These are phyloP conservation scores for Acrocephalus arundinaceus DNA, from an alignment of 2,113 vertebrate species.

Conservation along the genomic window DNA sequence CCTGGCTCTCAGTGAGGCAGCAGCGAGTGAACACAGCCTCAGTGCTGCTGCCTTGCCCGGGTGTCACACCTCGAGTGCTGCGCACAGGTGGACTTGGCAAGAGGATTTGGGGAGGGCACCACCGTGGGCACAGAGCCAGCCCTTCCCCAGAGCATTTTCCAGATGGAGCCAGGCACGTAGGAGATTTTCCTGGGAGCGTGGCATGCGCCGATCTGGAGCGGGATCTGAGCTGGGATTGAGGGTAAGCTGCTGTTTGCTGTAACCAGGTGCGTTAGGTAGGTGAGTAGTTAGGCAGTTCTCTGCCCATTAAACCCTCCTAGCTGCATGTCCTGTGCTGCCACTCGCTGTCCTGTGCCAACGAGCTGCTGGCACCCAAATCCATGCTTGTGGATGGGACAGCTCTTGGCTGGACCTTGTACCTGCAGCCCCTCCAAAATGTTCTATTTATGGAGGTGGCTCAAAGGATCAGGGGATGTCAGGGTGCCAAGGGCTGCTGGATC, in stretches of 20 bases:
- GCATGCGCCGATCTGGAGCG: neutral
- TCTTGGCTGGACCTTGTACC: neutral
- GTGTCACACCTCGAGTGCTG: neutral
- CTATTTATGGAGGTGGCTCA: slow-evolving; percentile 27
- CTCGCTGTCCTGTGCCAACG: neutral
- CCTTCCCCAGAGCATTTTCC: neutral
- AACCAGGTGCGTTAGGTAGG: neutral
- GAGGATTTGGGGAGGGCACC: neutral
- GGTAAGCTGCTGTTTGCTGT: slow-evolving; percentile 11
- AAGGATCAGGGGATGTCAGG: neutral
- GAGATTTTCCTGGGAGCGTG: neutral
- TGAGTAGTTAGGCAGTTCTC: slow-evolving; percentile 22
- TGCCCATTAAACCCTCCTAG: neutral
- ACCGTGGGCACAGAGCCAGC: neutral
- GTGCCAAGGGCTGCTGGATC: slow-evolving; percentile 10
- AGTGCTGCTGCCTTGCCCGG: neutral
- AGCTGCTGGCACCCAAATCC: neutral
- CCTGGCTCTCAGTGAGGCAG: neutral
- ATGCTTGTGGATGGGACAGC: fast-evolving
- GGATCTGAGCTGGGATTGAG: slow-evolving; percentile 16
- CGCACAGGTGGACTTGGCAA: neutral
- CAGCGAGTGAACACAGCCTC: neutral
- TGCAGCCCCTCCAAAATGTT: neutral
- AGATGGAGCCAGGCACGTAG: neutral
- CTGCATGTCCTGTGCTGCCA: neutral